Conservation (phyloP, 1,140 invertebrate genomes). For the Subanguina moxae region DNA sequence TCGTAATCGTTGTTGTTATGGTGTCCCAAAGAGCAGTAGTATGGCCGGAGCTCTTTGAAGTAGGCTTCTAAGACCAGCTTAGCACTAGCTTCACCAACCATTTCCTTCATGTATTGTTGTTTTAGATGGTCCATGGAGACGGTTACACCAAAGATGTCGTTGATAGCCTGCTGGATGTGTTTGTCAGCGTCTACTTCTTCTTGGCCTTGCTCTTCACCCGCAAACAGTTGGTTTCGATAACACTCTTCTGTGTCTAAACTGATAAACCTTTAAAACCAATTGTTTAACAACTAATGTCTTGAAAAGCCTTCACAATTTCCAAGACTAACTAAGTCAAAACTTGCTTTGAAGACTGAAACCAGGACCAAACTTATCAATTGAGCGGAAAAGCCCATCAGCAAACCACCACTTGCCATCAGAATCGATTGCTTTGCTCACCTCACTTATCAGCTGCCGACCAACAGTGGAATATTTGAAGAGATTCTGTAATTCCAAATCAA, state of each 20-base stretch:
- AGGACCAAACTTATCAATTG: not conserved
- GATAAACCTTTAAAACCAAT: too few relatives aligned
- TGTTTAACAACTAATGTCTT: too few relatives aligned
- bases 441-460: not conserved
- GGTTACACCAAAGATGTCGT: not conserved
- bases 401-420: not conserved
- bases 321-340: not conserved
- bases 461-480: not conserved
- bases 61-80: not conserved
- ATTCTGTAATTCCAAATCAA: not conserved
- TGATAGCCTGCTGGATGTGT: not conserved
- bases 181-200: not conserved
- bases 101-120: not conserved
- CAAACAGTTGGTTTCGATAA: not conserved
- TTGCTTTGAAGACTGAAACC: not conserved
- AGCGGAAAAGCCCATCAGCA: not conserved
- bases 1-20: not conserved
- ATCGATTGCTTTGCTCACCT: conserved; percentile 4
- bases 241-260: not conserved
- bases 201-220: not conserved
- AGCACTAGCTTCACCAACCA: not conserved
- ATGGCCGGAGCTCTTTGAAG: not conserved
- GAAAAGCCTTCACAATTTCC: too few relatives aligned
- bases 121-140: not conserved
- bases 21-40: not conserved